Base-by-base conservation (phyloP, 2,113 vertebrate species). In the Hassar affinis region DNA sequence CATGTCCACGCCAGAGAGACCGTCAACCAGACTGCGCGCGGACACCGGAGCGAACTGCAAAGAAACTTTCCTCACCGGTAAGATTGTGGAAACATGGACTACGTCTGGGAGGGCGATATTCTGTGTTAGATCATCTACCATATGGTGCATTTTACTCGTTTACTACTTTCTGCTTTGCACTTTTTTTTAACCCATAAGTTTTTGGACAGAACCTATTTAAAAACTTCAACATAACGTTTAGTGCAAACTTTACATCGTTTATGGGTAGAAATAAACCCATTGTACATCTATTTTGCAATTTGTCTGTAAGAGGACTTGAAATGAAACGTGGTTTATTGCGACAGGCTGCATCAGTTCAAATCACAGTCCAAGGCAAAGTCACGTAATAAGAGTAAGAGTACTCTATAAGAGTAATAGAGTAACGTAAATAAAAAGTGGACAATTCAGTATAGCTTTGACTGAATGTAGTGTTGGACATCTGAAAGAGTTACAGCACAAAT, bases 41-140 rank as follows among this genome's bases (percentile, higher is more conserved):
- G 90, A 92, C 76, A 88, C 83, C 56, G 87, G 84, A 83, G 30
- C 49, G 10, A 85, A 77, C 22, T 87, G 87, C 35, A 91, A 81
- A 49, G 86, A 89, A 76, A 87, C 85, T 4, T 91, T 93, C n/a
- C 88, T 94, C 72, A 89, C 79, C 33, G 93, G 94, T 94, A 88
- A 91, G 93, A 89, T 9, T 8, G 25, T 1, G 2, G 45, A 72
- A 72, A 27, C 33, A 10, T 35, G 1, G 35, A 10, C 64, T 42
- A 22, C 64, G 20, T 22, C 17, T 38, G 30, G 12, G 14, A 47
- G 42, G 20, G 25, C 0, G 4, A 27, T 15, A 1, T 14, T n/a
- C 30, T 82, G 27, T 10, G 17, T 81, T 54, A 49, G 6, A 9
- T 12, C 49, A 49, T 62, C 54, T 78, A 57, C 18, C 25, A 6